Evolutionary conservation across 2,888 invertebrate genomes (phyloP), one percentile per base, ranked within the genome.

Genomic region (Nyleta sp.): DNA sequence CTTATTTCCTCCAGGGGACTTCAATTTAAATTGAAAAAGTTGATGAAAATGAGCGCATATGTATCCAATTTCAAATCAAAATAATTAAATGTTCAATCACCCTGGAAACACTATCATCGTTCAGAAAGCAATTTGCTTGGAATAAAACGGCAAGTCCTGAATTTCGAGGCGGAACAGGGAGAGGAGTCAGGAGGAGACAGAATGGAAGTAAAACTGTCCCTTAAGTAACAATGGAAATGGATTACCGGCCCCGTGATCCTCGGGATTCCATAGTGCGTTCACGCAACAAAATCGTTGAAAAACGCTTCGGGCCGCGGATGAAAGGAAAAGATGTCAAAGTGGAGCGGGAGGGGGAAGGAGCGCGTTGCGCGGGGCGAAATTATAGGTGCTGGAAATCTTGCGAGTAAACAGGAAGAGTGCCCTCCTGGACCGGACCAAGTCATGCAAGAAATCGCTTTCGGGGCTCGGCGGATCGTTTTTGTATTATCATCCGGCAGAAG

Each of bases 321-420:
- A 71, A 78, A 76, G 57, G 59, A 78, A 77, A 77, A 75, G 64
- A 53, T 57, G 64, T 57, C 52, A 71, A 67, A 81, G 67, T 79
- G 44, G 40, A 7, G 28, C 38, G 13, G 38, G 5, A 72, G 62
- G 74, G 82, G 80, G 72, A 74, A 48, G 59, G 68, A 48, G 48
- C 44, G 48, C 46, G 53, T 52, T 50, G 38, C 52, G 38, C 22
- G 46, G 48, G 62, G 70, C 75, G 85, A 90, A 89, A 89, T 89
- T 89, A 90, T 89, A 90, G 90, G 90, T 89, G 90, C 85, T 88
- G 87, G 84, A 88, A 88, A 90, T 89, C 87, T 86, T 84, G 78
- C 83, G 85, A 80, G 87, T 84, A 90, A 90, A 89, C 89, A 88
- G 89, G 87, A 87, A 86, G 84, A 82, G 79, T 80, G 75, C 73